Percentiles rank a stretch among this genome's conserved stretches.
phyloP scores from a whole-genome alignment of 2,797 vertebrate species.

The Sebastes cheni region DNA sequence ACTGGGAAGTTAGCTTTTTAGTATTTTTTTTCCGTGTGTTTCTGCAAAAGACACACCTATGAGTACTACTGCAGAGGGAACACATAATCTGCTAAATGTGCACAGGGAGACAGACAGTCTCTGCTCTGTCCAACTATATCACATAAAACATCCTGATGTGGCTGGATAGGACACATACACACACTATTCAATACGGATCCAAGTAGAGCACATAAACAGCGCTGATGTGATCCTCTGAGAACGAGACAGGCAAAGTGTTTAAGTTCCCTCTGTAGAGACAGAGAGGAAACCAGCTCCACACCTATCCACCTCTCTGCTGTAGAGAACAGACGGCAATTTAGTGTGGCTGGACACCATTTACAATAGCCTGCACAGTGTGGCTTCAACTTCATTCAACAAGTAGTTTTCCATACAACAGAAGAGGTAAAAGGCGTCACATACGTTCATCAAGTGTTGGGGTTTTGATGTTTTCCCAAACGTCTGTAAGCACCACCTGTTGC shows the following conservation, averaged over 20 bases:
- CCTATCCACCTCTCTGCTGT: background rate
- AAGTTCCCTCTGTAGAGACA: background rate
- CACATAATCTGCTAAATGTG: slow-evolving; percentile 33
- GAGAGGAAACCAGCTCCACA: slow-evolving; percentile 2
- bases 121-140: slow-evolving; percentile 22
- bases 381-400: background rate
- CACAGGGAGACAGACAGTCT: slow-evolving; percentile 17
- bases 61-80: slow-evolving; percentile 12
- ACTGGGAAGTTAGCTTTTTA: background rate
- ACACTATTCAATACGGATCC: slow-evolving; percentile 5
- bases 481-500: background rate
- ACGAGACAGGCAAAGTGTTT: slow-evolving; percentile 1
- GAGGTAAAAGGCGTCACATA: background rate
- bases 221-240: slow-evolving; percentile 39
- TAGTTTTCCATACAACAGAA: background rate
- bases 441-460: background rate
- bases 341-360: background rate
- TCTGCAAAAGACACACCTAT: background rate
- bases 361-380: background rate
- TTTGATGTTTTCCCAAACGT: background rate
- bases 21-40: background rate
- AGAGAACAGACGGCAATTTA: background rate
- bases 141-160: slow-evolving; percentile 47
- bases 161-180: slow-evolving; percentile 2
- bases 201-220: slow-evolving; percentile 30